phyloP scores from a whole-genome alignment of 2,113 vertebrate genomes.

The Nibea coibor region DNA sequence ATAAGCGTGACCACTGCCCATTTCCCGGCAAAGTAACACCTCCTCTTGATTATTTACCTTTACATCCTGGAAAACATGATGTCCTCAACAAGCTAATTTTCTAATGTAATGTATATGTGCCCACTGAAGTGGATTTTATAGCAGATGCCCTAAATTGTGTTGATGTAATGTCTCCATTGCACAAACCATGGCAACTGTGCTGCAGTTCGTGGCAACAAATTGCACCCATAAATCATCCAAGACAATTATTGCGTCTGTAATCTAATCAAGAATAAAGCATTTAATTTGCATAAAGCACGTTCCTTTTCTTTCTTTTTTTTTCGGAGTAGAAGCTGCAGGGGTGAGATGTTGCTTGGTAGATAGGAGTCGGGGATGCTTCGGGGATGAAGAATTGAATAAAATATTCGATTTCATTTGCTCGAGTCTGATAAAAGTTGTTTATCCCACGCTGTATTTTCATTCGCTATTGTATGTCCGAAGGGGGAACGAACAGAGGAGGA shows the following conservation, averaged over 20 bases:
- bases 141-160: slow-evolving; percentile 23
- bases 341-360: slow-evolving; percentile 53
- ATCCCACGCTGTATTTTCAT: slow-evolving; percentile 74
- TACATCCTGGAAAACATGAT: slow-evolving; percentile 5
- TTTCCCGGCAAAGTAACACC: slow-evolving; percentile 10
- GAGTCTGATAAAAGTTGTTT: slow-evolving; percentile 78
- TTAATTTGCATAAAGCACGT: slow-evolving; percentile 78
- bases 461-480: slow-evolving; percentile 64
- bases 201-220: slow-evolving; percentile 77
- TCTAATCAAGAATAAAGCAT: slow-evolving; percentile 81
- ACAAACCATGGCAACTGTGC: slow-evolving; percentile 58
- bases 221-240: slow-evolving; percentile 80
- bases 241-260: slow-evolving; percentile 82
- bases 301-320: slow-evolving; percentile 10
- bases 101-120: slow-evolving; percentile 44
- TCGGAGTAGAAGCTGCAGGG: slow-evolving; percentile 26
- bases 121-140: slow-evolving; percentile 53
- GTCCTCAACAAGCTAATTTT: slow-evolving; percentile 34
- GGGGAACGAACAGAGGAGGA: slow-evolving; percentile 24
- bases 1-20: not conserved
- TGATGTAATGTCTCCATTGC: slow-evolving; percentile 67
- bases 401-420: slow-evolving; percentile 72
- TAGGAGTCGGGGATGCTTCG: slow-evolving; percentile 54
- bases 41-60: slow-evolving; percentile 15
- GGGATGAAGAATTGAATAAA: slow-evolving; percentile 77